phyloP scores from a whole-genome alignment of 2,888 invertebrate species.

The Galerucella pusilla region DNA sequence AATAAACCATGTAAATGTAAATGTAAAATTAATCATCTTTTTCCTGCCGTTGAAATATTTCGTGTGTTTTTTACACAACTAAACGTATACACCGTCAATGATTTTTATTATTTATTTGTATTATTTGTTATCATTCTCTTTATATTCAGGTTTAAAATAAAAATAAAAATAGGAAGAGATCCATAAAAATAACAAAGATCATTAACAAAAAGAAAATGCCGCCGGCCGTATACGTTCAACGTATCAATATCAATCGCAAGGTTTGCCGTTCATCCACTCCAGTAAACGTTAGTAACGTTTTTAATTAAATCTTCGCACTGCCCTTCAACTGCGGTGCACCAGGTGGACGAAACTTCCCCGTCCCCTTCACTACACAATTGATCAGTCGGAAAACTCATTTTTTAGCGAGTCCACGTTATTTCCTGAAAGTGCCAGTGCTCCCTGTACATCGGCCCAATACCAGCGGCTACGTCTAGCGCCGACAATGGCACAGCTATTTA shows the following conservation, averaged over 20 bases:
- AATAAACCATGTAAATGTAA: no score
- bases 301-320: constrained; percentile 32
- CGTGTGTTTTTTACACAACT: no score
- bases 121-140: no score
- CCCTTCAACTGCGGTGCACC: constrained; percentile 28
- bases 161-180: no score
- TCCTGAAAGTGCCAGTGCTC: constrained; percentile 50
- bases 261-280: constrained; percentile 14
- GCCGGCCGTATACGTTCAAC: neutral
- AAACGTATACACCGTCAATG: no score
- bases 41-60: no score
- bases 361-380: constrained; percentile 53
- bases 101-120: no score
- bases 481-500: constrained; percentile 36
- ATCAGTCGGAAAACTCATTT: constrained; percentile 56
- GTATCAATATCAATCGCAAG: constrained; percentile 18
- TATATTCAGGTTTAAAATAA: no score
- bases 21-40: no score
- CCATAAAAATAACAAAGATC: no score
- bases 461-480: constrained; percentile 34
- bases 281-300: constrained; percentile 14
- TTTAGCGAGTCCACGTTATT: constrained; percentile 51
- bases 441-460: constrained; percentile 44
- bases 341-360: constrained; percentile 35
- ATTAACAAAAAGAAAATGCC: no score